Evolutionary conservation across 2,797 vertebrate genomes (phyloP).

Genomic region (Danio aesculapii): DNA sequence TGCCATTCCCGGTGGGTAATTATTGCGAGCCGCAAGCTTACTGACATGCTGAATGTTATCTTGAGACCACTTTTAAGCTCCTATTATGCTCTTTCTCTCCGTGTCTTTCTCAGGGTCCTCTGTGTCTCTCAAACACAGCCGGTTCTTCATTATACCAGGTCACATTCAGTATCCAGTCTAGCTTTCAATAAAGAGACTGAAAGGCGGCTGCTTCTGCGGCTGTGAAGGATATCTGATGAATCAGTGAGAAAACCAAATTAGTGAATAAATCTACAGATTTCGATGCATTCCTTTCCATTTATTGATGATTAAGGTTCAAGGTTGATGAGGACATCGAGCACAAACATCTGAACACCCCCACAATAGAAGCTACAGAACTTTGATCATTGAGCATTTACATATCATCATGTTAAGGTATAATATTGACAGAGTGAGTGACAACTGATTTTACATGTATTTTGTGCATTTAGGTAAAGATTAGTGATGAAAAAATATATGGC

Average conservation of each 20-base stretch:
- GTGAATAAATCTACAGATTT: slow-evolving; percentile 1
- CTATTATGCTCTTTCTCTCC: slow-evolving; percentile 32
- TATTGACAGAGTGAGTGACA: no score
- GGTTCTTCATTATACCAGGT: slow-evolving; percentile 26
- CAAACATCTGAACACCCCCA: no score
- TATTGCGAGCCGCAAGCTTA: slow-evolving; percentile 65
- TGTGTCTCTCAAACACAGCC: slow-evolving; percentile 28
- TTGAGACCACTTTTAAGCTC: slow-evolving; percentile 67
- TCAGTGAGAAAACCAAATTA: background rate
- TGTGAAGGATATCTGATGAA: slow-evolving; percentile 11
- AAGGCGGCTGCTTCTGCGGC: background rate
- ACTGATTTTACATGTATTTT: no score
- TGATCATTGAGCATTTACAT: no score
- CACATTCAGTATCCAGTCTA: slow-evolving; percentile 18
- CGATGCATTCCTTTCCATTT: background rate
- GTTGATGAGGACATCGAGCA: background rate
- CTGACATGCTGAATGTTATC: slow-evolving; percentile 63
- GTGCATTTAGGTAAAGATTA: no score
- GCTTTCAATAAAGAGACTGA: slow-evolving; percentile 15
- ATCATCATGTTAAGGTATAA: no score
- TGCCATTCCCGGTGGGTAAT: slow-evolving; percentile 73
- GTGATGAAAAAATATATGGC: no score
- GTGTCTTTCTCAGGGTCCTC: slow-evolving; percentile 38
- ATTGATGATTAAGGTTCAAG: background rate
- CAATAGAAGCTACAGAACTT: no score